Base-by-base conservation (phyloP, 64 coral and sea anemone genomes). In the Montipora capricornis region DNA sequence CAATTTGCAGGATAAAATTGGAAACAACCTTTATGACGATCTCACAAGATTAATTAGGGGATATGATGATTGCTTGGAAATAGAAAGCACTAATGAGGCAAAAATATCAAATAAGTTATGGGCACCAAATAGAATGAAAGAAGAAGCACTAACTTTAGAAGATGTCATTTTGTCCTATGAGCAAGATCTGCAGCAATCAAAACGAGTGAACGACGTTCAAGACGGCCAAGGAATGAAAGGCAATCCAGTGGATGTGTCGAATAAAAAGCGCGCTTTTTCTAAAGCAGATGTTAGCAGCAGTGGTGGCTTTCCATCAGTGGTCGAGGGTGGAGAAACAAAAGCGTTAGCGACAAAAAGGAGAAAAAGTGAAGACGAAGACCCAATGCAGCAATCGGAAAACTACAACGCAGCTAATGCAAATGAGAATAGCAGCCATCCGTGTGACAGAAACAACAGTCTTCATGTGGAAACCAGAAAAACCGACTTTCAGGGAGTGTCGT, bases 1-100 rank as follows among this genome's bases (percentile, higher is more conserved):
- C 8, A 3, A 53, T 4, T 20, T 93, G 45, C 24, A 88, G 20
- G 83, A 45, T 5, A 93, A 93, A 80, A 44, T 93, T 58, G 84
- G 92, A 20, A 49, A 49, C 22, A 73, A 50, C 48, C 84, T 93
- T 44, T 20, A 45, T 17, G 58, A 47, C 19, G 49, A 88, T 44
- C 59, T 88, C 2, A 88, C 67, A 14, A 7, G 2, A 46, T 49
- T 11, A 0, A 3, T 19, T 14, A 15, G 2, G 9, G 49, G 8
- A 47, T 19, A 52, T 49, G 16, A 22, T 66, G 2, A 45, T 37
- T 8, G 53, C 37, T 44, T 45, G 4, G 49, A 91, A 44, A 11
- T 6, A 8, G 49, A 7, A 8, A 51, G 59, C 17, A 12, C 12
- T 20, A 19, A 80, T 19, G 10, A 66, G 1, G 3, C 45, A 13